Evolutionary conservation across 2,797 vertebrate genomes (phyloP), one percentile per base, ranked within the genome.

Genomic region (Microchirus variegatus): DNA sequence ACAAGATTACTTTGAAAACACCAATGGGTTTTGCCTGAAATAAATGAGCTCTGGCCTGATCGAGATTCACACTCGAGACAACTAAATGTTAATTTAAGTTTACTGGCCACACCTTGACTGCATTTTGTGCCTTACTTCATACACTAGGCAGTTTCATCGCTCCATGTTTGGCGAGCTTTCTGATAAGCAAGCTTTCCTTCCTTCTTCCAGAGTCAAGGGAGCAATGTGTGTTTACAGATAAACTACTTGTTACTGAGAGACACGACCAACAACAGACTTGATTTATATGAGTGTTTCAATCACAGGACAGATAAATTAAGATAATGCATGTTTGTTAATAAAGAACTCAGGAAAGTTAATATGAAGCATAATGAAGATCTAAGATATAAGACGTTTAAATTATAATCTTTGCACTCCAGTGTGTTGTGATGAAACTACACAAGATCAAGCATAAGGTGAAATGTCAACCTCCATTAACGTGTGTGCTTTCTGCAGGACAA

Each of bases 141-240:
- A n/a, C 70, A 44, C 35, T 46, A 38, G 78, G 78, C 67, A 90
- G 92, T 92, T 91, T 94, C 91, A 67, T 87, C 90, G 78, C 67
- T 78, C 93, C 91, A 87, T 92, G 89, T 92, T 91, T 87, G 91
- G 89, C 77, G 60, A 43, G 60, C 82, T 90, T 90, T 89, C 85
- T 89, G 93, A 94, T 94, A 91, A 93, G 91, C 86, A 84, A 89
- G 90, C 90, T 92, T 85, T 87, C 83, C 84, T 90, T 91, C 87
- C 88, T 88, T 87, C 83, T 84, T 82, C 63, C n/a, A 53, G 74
- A 77, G 77, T 73, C 35, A 84, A 74, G 59, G 62, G 73, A 83
- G 85, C 73, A 16, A 70, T 73, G 70, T 75, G 77, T 64, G 81
- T 73, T 91, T 86, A 90, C 85, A 88, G 77, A 93, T 92, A 87